Conservation (phyloP, 2,797 vertebrate species). For the Fringilla coelebs region DNA sequence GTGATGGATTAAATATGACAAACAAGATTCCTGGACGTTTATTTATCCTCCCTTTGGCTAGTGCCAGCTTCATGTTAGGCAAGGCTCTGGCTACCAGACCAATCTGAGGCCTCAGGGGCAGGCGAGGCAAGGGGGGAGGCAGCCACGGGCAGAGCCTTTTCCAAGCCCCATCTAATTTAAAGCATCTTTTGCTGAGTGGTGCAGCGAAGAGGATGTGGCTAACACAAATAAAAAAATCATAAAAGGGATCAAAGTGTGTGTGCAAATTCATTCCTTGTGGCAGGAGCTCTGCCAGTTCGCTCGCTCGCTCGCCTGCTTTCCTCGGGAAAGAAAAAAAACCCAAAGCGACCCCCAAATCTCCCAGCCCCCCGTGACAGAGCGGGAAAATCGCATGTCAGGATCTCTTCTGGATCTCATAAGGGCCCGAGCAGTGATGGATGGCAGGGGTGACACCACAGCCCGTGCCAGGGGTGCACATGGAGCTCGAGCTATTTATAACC, state of each 20-base stretch:
- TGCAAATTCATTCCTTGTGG: constrained; percentile 91
- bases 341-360: background rate
- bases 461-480: background rate
- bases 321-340: background rate
- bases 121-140: background rate
- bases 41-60: constrained; percentile 47
- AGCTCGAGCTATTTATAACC: constrained; percentile 6
- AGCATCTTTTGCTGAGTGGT: constrained; percentile 85
- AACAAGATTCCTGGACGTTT: constrained; percentile 34
- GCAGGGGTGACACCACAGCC: background rate
- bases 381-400: constrained; percentile 39
- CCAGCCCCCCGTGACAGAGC: background rate
- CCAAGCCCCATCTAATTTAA: constrained; percentile 81
- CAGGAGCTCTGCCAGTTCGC: constrained; percentile 73
- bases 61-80: constrained; percentile 39
- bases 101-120: background rate
- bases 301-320: background rate
- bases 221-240: constrained; percentile 87
- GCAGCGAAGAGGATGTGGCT: constrained; percentile 86
- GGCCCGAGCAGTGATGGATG: constrained; percentile 72
- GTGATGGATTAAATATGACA: constrained; percentile 51
- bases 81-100: constrained; percentile 12
- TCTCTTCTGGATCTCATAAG: constrained; percentile 70
- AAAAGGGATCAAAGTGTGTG: constrained; percentile 87
- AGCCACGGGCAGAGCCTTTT: background rate